Base-by-base conservation (phyloP, 2,888 invertebrate species). In the Cerceris ruficornis region DNA sequence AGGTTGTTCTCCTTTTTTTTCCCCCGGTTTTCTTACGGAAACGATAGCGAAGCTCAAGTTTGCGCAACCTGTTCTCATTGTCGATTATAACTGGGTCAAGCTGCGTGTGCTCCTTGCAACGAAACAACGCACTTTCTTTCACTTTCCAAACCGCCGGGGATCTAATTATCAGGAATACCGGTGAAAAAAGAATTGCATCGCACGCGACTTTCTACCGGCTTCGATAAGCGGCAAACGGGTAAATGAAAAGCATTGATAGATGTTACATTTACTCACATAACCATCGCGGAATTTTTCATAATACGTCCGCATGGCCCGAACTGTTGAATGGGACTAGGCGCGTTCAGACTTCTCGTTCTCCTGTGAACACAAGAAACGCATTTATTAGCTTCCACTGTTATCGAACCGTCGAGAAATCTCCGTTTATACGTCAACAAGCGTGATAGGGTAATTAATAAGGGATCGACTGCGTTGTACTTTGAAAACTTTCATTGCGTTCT, bases 301-400 rank as follows among this genome's bases (percentile, higher is more conserved):
- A 98, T 98, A 87, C 98, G 96, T 89, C 98, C 98, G 94, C 98
- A 98, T 95, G 98, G 98, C 94, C 98, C 98, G 93, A 99, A 98
- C 91, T 98, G 98, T 93, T 98, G 98, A 88, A 98, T 97, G 0
- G 98, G 98, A 83, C 97, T 98, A 9, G 98, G 98, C 15, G 98
- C 98, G 94, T 98, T 98, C 93, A 98, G 94, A 88, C 98, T 98
- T 92, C 98, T 94, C 57, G 98, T 98, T 90, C 98, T 95, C 95
- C 98, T 98, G 94, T 0, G 95, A 95, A 90, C 91, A 82, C 15
- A 70, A 68, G n/a, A 42, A 15, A 58, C 69, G 6, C 7, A 43
- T 42, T 4, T n/a, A 60, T 71, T 46, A 66, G 15, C 8, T 2
- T 41, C 43, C 13, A 57, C 68, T 49, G 5, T 69, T 11, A 50